phyloP scores from a whole-genome alignment of 2,113 vertebrate genomes.

The Cariama cristata region DNA sequence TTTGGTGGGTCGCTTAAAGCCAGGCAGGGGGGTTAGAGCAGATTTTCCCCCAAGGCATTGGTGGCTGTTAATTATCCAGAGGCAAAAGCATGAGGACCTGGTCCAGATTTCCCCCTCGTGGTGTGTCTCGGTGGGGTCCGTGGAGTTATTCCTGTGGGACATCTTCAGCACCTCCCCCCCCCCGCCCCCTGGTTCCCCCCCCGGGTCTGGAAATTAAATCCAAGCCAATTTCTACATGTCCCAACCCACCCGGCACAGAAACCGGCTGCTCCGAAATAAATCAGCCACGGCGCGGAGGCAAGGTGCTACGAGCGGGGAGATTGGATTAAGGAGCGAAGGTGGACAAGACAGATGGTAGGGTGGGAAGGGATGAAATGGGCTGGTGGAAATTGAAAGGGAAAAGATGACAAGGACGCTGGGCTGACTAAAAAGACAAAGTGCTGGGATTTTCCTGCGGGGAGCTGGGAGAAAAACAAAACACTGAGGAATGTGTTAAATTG shows the following conservation, averaged over 20 bases:
- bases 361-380: neutral
- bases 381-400: neutral
- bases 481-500: neutral
- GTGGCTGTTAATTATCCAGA: neutral
- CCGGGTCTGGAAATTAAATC: neutral
- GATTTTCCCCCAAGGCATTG: neutral
- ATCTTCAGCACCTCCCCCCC: neutral
- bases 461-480: neutral
- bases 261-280: neutral
- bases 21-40: neutral
- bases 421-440: neutral
- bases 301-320: neutral
- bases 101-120: rapidly evolving
- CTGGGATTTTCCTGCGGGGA: neutral
- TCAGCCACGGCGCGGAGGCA: rapidly evolving
- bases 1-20: neutral
- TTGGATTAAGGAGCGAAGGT: neutral
- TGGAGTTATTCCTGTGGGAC: neutral
- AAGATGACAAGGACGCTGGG: neutral
- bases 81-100: neutral
- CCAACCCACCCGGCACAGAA: neutral
- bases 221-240: neutral
- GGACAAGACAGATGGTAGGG: slow-evolving; percentile 28
- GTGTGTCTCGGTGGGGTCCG: rapidly evolving
- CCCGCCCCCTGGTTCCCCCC: neutral